Percentiles rank a stretch among this genome's conserved stretches.
Conservation (phyloP, 2,113 vertebrate species). For the Egretta garzetta region DNA sequence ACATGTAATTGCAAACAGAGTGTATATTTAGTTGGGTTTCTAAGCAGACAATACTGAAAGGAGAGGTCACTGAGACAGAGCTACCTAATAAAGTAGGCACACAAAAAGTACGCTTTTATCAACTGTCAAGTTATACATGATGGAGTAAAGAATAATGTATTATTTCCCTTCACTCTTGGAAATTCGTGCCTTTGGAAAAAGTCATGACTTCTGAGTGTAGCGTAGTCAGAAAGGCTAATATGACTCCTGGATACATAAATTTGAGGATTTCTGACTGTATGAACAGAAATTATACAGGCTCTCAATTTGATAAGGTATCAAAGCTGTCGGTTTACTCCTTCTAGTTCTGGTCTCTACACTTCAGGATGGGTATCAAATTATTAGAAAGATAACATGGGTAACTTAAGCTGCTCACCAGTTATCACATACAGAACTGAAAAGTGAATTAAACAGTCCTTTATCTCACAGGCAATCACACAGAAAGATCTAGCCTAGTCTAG, state of each 20-base stretch:
- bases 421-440: neutral
- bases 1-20: slow-evolving; percentile 1
- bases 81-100: neutral
- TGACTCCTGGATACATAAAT: neutral
- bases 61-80: neutral
- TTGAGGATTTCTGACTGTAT: neutral
- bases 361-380: neutral
- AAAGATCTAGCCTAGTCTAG: neutral
- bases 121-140: neutral
- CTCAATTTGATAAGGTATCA: neutral
- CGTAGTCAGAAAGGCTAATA: neutral
- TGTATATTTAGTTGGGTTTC: slow-evolving; percentile 24
- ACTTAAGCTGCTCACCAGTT: neutral
- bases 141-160: neutral
- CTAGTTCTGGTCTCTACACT: neutral
- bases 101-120: neutral
- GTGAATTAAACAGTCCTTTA: neutral
- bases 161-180: neutral
- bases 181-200: neutral
- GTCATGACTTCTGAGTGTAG: neutral
- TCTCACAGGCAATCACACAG: neutral
- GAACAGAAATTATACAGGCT: neutral
- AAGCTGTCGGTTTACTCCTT: neutral
- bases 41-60: neutral
- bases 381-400: neutral